Evolutionary conservation across 2,113 vertebrate genomes (phyloP).

Genomic region (Psittacula cyanocephala): DNA sequence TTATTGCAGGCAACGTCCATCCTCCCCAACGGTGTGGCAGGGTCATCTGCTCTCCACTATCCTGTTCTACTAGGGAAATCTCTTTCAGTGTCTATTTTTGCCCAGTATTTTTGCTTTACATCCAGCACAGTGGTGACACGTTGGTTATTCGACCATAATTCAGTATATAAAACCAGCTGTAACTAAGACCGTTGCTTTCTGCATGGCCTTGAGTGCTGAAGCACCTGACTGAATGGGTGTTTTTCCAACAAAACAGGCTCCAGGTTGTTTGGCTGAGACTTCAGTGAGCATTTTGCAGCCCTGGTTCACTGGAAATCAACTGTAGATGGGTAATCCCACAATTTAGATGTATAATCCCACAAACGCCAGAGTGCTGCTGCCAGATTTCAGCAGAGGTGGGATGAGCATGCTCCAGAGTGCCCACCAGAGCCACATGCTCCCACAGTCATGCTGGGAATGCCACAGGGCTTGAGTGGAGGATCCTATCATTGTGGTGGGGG

Average conservation of each 20-base stretch:
- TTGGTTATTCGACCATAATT: slow-evolving; percentile 9
- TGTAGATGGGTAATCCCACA: neutral
- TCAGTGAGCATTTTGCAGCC: neutral
- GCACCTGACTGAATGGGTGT: neutral
- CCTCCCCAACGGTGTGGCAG: neutral
- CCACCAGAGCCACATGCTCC: neutral
- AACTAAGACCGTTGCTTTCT: neutral
- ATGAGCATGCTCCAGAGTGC: fast-evolving
- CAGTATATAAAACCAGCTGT: neutral
- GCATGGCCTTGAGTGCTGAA: neutral
- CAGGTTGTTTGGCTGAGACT: neutral
- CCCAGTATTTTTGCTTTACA: neutral
- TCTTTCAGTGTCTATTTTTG: slow-evolving; percentile 19
- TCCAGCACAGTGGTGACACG: neutral
- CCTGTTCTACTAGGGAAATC: neutral
- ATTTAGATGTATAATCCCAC: neutral
- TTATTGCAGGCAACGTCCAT: neutral
- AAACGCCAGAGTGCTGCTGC: neutral
- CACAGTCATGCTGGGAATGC: neutral
- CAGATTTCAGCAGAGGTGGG: neutral
- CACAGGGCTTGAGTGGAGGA: neutral
- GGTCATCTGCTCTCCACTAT: neutral
- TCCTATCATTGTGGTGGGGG: neutral
- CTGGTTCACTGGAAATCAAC: neutral
- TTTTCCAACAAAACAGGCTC: neutral